Conservation (phyloP, 1,140 invertebrate species). For the Arion vulgaris region DNA sequence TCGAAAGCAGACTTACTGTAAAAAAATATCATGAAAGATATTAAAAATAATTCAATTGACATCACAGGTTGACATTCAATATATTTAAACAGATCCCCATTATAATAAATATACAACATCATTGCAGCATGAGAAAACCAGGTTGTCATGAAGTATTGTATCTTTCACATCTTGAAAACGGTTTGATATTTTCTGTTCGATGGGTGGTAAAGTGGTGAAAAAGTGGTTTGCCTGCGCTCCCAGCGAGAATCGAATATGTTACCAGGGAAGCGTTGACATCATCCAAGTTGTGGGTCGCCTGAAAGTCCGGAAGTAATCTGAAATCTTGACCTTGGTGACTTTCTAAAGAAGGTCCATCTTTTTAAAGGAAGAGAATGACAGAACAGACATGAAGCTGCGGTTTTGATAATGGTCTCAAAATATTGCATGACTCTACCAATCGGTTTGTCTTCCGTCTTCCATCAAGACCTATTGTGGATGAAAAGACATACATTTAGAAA, state of each 20-base stretch:
- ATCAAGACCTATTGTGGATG: conserved; percentile 80
- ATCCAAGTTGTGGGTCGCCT: conserved; percentile 86
- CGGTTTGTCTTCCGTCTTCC: conserved; percentile 96
- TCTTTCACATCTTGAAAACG: conserved; percentile 97
- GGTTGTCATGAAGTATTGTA: conserved; percentile 94
- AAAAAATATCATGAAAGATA: no score
- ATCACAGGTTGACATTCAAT: no score
- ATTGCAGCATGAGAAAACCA: conserved; percentile 94
- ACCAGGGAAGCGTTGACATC: conserved; percentile 93
- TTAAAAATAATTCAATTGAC: no score
- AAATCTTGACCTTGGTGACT: conserved; percentile 77
- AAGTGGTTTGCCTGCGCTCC: conserved; percentile 78
- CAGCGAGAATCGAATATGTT: conserved; percentile 86
- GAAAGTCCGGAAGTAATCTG: conserved; percentile 86
- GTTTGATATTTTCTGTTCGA: conserved; percentile 98
- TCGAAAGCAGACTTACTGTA: no score
- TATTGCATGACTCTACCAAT: conserved; percentile 93
- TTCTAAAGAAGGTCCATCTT: conserved; percentile 96
- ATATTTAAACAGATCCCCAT: no score
- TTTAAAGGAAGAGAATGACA: conserved; percentile 97
- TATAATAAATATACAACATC: conserved; percentile 33
- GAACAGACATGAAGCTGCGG: conserved; percentile 92
- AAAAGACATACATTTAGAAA: no score
- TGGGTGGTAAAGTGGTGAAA: conserved; percentile 98
- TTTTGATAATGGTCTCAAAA: conserved; percentile 99